Conservation (phyloP, 2,888 invertebrate species). For the Erebia aethiops region DNA sequence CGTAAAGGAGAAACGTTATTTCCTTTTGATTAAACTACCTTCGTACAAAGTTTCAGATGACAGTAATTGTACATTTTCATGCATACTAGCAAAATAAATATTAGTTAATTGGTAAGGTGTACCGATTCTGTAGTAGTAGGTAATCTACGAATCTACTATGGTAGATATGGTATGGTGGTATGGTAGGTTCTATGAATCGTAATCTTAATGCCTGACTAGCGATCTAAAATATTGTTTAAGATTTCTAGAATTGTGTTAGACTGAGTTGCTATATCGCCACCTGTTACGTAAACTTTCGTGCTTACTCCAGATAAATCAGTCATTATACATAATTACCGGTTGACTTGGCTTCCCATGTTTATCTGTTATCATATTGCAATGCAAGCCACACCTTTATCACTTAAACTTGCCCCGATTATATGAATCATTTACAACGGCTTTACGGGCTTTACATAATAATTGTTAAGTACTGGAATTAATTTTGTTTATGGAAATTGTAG, state of each 20-base stretch:
- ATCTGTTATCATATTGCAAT: slow-evolving; percentile 28
- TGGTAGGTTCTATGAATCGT: no score
- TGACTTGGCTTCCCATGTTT: slow-evolving; percentile 31
- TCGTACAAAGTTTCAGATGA: no score
- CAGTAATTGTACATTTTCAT: no score
- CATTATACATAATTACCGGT: slow-evolving; percentile 31
- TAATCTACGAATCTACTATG: no score
- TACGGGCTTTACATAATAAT: slow-evolving; percentile 14
- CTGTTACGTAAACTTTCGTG: slow-evolving; percentile 23
- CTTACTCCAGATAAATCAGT: slow-evolving; percentile 22
- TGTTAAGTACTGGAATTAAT: slow-evolving; percentile 8
- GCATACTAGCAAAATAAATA: no score
- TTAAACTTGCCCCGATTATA: slow-evolving; percentile 15
- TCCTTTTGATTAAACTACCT: no score
- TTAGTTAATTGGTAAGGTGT: no score
- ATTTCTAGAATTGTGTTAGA: not conserved
- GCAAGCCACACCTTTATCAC: slow-evolving; percentile 33
- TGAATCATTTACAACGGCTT: slow-evolving; percentile 15
- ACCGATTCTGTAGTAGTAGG: no score
- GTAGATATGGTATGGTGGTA: no score
- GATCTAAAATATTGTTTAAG: not conserved
- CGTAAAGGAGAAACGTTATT: no score
- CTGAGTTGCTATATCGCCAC: not conserved
- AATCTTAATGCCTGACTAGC: no score
- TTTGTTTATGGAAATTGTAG: slow-evolving; percentile 9